These are phyloP conservation scores for Acropternis orthonyx DNA, from an alignment of 2,797 vertebrate genomes.

Conservation along the genomic window DNA sequence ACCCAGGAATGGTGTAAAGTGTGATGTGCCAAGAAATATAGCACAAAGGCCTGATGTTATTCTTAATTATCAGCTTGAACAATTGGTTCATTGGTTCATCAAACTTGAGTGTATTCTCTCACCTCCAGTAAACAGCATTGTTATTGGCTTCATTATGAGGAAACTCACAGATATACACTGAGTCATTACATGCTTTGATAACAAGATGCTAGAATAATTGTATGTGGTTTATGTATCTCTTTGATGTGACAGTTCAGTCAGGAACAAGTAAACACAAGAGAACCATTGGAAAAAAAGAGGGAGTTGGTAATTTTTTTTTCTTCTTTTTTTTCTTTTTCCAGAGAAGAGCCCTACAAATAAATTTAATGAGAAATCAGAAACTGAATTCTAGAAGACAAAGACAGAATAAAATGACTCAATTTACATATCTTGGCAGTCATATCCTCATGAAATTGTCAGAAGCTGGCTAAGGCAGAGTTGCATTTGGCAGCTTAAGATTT, in stretches of 20 bases:
- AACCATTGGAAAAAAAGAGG: not conserved
- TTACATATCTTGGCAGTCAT: conserved; percentile 14
- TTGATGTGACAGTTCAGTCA: not conserved
- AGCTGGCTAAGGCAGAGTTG: not conserved
- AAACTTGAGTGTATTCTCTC: not conserved
- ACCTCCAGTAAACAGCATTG: not conserved
- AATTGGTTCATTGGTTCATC: not conserved
- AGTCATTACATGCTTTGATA: not conserved
- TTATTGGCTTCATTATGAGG: not conserved
- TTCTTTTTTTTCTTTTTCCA: not conserved
- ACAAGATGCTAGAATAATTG: not conserved
- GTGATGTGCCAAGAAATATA: not conserved
- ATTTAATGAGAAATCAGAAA: not conserved
- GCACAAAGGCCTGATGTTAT: not conserved
- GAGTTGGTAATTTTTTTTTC: not conserved
- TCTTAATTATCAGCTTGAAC: not conserved
- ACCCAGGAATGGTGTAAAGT: not conserved
- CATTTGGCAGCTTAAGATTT: not conserved
- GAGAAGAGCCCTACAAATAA: not conserved
- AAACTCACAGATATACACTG: not conserved
- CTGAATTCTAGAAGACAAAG: not conserved
- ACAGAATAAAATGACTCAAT: not conserved
- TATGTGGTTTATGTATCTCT: not conserved
- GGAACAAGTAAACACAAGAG: not conserved
- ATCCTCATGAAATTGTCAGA: not conserved